Evolutionary conservation across 2,888 invertebrate genomes (phyloP), one percentile per base, ranked within the genome.

Genomic region (Agapostemon virescens): DNA sequence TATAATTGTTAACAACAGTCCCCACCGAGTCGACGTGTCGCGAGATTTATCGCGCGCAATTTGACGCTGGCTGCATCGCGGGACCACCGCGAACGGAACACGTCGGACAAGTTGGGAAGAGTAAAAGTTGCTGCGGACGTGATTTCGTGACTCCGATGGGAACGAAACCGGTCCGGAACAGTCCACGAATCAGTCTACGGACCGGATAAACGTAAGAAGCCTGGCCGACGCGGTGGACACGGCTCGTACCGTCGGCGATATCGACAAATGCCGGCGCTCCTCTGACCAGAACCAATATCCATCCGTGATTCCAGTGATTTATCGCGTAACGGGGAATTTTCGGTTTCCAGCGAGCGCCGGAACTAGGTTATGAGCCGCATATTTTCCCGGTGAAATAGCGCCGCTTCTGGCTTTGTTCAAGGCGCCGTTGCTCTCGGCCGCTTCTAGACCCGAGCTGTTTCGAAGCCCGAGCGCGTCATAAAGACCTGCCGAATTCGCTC

Each of bases 51-150:
- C 85, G 74, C 80, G 83, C 83, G 79, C 84, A 84, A 80, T 85
- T 87, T 82, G 58, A 15, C 61, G 38, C 5, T 55, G 26, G 69
- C 36, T 33, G 58, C 33, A 36, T 63, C 67, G 61, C 49, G 61
- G 55, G 64, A 74, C 73, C 69, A 68, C 77, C 20, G 20, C 17
- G 17, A 45, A 73, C 5, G 75, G 83, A 81, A 80, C 78, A 76
- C n/a, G n/a, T 58, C 77, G 81, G 82, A 77, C 79, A 88, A 89
- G 82, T 89, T 87, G 75, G 79, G 82, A 84, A 85, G 84, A 85
- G 84, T 83, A 87, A 87, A 89, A 88, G 89, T 89, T 88, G 86
- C 81, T 77, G 82, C 69, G 84, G 87, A 89, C 89, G 88, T 89
- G 89, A 90, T 89, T 90, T 89, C 85, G 86, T 86, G 85, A 86